Evolutionary conservation across 2,113 vertebrate species (phyloP), one percentile per base, ranked within the genome.

Genomic region (Psilopsiagon aurifrons): DNA sequence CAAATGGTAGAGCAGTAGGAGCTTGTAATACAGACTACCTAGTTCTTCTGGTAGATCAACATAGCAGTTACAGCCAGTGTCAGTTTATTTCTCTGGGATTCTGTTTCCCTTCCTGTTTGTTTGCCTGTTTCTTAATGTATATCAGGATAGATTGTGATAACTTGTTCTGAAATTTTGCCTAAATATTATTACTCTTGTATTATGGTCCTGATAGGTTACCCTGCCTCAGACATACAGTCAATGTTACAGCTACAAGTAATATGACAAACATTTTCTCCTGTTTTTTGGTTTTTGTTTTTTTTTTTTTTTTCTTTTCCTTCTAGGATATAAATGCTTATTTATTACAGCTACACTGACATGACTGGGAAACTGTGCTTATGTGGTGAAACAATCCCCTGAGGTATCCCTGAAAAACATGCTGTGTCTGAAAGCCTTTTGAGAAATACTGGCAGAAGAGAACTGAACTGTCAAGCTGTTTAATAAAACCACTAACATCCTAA

Each of bases 291-390:
- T 37, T 59, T 57, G 19, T 7, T 37, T 37, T 37, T 17, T 37
- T 33, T 66, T 44, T 69, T 59, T 55, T 29, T 71, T 69, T 60
- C 9, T 43, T 62, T 77, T 12, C 7, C 37, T 94, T 91, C 74
- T 87, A 99, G 99, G 98, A 97, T 96, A 98, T 99, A 95, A 98
- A 98, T 95, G 98, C 98, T 60, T 99, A 98, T 97, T 98, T 99
- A 97, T 99, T 98, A 96, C 98, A 99, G 92, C 98, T 99, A 64
- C 97, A 98, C 85, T 98, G 98, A 98, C 91, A 92, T 52, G 94
- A 94, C 88, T 95, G 94, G 71, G 85, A 94, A 97, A 63, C 96
- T 74, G 71, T 88, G 85, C 74, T 91, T 94, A 82, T 66, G 73
- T 97, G 83, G 92, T 97, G 83, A 93, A 86, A 97, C 89, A 88